phyloP scores from a whole-genome alignment of 1,140 invertebrate species.

The Anoplolepis gracilipes region DNA sequence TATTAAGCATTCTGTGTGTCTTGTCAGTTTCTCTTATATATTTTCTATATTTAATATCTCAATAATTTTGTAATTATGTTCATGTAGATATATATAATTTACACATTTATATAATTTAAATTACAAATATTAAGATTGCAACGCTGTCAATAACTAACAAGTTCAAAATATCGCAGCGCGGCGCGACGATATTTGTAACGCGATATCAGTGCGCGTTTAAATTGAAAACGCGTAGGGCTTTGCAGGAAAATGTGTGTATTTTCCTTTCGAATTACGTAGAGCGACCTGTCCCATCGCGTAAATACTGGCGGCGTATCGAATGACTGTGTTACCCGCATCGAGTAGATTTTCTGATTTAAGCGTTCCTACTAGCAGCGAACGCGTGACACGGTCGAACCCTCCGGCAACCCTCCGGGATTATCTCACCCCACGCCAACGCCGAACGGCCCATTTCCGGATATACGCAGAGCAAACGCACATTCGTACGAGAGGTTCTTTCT shows the following conservation, averaged over 20 bases:
- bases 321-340: constrained; percentile 55
- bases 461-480: constrained; percentile 43
- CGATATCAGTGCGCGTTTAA: not conserved
- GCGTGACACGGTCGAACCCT: constrained; percentile 65
- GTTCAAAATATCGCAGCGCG: not conserved
- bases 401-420: constrained; percentile 67
- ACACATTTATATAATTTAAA: not conserved
- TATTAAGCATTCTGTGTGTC: not conserved
- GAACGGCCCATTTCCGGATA: constrained; percentile 67
- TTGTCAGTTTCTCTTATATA: not conserved
- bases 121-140: not conserved
- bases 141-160: not conserved
- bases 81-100: not conserved
- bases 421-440: constrained; percentile 56
- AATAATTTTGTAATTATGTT: not conserved
- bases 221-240: not conserved
- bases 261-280: constrained; percentile 41
- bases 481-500: constrained; percentile 15
- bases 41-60: not conserved
- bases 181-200: not conserved
- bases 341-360: constrained; percentile 64
- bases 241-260: constrained; percentile 13
- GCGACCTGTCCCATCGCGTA: constrained; percentile 12
- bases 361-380: constrained; percentile 49
- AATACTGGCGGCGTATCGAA: constrained; percentile 51